These are phyloP conservation scores for Lipotes vexillifer DNA, from an alignment of 2,113 vertebrate species.

Conservation along the genomic window DNA sequence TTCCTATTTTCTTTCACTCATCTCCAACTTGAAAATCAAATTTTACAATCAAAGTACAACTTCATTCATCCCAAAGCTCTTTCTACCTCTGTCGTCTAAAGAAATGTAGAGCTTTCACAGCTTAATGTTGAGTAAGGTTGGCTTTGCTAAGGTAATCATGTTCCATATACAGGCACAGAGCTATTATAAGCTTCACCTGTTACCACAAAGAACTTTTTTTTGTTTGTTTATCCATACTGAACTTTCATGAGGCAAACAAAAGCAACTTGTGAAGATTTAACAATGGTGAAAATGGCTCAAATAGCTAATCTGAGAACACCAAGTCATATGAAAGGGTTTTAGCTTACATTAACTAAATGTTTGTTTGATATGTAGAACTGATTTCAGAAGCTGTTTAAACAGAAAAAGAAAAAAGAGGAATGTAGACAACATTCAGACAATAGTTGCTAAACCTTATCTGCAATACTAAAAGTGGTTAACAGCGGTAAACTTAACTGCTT, in stretches of 20 bases:
- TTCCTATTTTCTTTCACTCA: neutral
- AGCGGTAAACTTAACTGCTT: conserved; percentile 33
- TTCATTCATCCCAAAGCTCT: neutral
- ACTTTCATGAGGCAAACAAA: conserved; percentile 71
- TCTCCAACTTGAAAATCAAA: conserved; percentile 17
- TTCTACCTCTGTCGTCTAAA: neutral
- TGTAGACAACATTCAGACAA: conserved; percentile 60
- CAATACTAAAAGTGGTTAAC: conserved; percentile 44
- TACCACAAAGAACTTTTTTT: conserved; percentile 70
- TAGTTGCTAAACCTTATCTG: conserved; percentile 55
- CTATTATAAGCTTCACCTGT: conserved; percentile 70
- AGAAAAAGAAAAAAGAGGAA: conserved; percentile 15
- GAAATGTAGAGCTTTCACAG: conserved; percentile 4
- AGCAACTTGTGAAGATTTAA: conserved; percentile 65
- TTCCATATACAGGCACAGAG: conserved; percentile 63
- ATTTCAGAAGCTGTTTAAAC: conserved; percentile 65
- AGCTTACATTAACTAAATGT: conserved; percentile 61
- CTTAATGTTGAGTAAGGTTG: neutral
- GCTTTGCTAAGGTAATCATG: conserved; percentile 54
- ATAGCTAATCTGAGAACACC: conserved; percentile 57
- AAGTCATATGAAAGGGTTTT: conserved; percentile 54
- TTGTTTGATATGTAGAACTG: conserved; percentile 63
- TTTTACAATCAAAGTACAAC: neutral
- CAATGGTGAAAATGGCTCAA: conserved; percentile 66
- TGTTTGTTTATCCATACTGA: conserved; percentile 66